phyloP scores from a whole-genome alignment of 1,140 invertebrate species.

The Sycophaga agraensis region DNA sequence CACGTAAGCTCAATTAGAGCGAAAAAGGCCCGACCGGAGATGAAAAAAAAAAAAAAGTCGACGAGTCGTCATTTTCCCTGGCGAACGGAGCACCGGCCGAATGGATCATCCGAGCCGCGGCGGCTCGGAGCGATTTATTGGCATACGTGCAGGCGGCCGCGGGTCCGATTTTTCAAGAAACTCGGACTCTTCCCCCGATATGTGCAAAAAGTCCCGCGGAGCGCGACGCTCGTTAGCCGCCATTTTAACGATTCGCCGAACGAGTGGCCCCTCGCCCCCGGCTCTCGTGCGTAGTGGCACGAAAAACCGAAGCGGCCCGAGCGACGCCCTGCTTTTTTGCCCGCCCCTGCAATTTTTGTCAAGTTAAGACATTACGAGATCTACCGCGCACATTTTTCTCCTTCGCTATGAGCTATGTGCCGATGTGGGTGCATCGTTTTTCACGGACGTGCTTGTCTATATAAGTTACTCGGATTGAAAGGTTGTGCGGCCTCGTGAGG shows the following conservation, averaged over 20 bases:
- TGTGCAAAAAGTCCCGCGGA: too few species aligned
- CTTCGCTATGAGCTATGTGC: too few species aligned
- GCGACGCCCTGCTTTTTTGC: not conserved
- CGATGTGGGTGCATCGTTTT: too few species aligned
- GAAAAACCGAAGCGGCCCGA: too few species aligned
- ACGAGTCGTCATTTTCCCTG: not conserved
- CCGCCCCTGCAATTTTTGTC: not conserved
- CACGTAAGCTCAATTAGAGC: slow-evolving; percentile 3
- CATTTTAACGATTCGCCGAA: slow-evolving; percentile 26
- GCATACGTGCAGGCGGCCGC: not conserved
- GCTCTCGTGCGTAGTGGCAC: too few species aligned
- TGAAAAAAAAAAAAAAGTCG: not conserved
- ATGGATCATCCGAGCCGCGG: not conserved
- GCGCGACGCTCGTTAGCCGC: slow-evolving; percentile 12
- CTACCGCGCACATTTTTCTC: too few species aligned
- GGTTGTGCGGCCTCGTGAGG: too few species aligned
- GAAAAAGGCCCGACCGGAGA: not conserved
- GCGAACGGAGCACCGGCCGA: not conserved
- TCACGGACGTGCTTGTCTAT: too few species aligned
- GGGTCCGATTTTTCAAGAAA: slow-evolving; percentile 14
- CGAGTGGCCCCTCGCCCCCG: not conserved
- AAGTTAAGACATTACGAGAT: too few species aligned
- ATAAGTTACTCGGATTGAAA: too few species aligned
- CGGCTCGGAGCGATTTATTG: slow-evolving; percentile 11
- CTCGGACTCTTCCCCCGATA: too few species aligned